Evolutionary conservation across 2,113 vertebrate species (phyloP).

Genomic region (Scomber japonicus): DNA sequence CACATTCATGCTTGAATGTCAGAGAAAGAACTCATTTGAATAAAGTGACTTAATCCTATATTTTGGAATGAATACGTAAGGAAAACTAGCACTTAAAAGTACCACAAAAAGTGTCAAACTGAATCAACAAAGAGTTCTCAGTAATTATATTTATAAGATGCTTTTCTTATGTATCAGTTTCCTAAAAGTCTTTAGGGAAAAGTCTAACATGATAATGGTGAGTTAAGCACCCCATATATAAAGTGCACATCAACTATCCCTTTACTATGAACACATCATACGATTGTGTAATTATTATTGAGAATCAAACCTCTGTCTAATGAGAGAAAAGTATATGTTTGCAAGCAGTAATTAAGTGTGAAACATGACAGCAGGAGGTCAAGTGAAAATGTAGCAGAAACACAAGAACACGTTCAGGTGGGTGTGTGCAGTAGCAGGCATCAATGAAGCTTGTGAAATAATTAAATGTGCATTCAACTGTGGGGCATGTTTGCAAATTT

Average conservation of each 20-base stretch:
- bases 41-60: too few relatives aligned
- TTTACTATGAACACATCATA: neutral
- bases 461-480: neutral
- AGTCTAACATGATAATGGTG: neutral
- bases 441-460: slow-evolving; percentile 12
- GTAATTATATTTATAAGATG: too few relatives aligned
- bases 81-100: too few relatives aligned
- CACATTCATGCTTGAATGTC: neutral
- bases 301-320: slow-evolving; percentile 37
- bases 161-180: neutral
- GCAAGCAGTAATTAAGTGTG: slow-evolving; percentile 52
- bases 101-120: too few relatives aligned
- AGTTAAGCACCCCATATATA: neutral
- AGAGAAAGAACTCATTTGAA: neutral
- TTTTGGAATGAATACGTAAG: too few relatives aligned
- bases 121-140: too few relatives aligned
- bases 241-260: neutral
- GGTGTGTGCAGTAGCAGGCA: neutral
- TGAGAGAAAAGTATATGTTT: slow-evolving; percentile 33
- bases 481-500: neutral
- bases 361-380: slow-evolving; percentile 37
- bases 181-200: neutral
- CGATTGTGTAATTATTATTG: slow-evolving; percentile 39
- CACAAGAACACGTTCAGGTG: slow-evolving; percentile 3
- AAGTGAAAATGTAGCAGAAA: slow-evolving; percentile 10